Conservation (phyloP, 2,113 vertebrate genomes). For the Vulpes ferrilata region DNA sequence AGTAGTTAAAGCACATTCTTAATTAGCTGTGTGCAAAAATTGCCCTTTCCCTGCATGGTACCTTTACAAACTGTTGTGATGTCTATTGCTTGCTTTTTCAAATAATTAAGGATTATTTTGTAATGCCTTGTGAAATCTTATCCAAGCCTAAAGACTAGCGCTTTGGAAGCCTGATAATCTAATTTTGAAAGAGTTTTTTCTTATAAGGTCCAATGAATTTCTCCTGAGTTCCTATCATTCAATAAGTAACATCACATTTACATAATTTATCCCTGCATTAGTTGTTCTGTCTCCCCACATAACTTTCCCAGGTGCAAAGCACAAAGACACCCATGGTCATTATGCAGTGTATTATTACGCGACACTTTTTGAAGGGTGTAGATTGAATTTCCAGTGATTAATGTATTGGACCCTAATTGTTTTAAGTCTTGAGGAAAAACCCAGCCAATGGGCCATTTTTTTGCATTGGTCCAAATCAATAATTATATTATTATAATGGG, state of each 20-base stretch:
- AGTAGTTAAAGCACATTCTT: background rate
- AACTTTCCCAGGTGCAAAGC: background rate
- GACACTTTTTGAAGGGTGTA: background rate
- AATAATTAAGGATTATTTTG: background rate
- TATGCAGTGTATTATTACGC: background rate
- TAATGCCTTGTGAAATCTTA: background rate
- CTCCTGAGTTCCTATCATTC: background rate
- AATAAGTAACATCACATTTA: background rate
- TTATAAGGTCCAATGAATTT: background rate
- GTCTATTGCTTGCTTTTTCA: background rate
- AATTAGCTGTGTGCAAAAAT: background rate
- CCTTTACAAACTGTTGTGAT: background rate
- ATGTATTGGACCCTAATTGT: background rate
- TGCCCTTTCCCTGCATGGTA: background rate
- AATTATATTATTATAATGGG: background rate
- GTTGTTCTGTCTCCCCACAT: background rate
- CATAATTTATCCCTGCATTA: background rate
- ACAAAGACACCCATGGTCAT: background rate
- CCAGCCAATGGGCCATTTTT: background rate
- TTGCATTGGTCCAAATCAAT: background rate
- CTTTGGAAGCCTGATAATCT: background rate
- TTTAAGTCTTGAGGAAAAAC: background rate
- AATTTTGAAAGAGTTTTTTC: constrained; percentile 11
- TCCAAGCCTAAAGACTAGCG: background rate
- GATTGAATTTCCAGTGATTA: background rate